Conservation (phyloP, 2,888 invertebrate species). For the Rugalucina vietnamica region DNA sequence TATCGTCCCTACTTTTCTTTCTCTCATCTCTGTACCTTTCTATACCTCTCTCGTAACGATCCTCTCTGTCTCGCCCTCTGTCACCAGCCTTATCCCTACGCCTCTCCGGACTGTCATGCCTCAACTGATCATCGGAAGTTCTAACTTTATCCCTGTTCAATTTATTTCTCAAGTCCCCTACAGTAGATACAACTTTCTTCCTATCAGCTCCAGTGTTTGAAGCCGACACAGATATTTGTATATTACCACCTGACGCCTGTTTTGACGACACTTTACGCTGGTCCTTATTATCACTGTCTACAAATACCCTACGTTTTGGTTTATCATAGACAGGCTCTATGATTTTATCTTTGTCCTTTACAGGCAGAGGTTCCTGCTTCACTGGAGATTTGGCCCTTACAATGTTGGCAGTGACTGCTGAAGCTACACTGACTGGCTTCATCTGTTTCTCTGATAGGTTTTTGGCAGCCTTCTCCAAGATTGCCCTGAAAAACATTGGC, state of each 20-base stretch:
- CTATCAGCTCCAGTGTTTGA: slow-evolving; percentile 49
- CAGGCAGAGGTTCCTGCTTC: neutral
- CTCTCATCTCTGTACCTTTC: slow-evolving; percentile 41
- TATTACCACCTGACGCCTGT: slow-evolving; percentile 35
- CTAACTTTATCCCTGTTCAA: slow-evolving; percentile 48
- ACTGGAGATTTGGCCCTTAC: neutral
- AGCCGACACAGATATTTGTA: slow-evolving; percentile 65
- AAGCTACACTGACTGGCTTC: slow-evolving; percentile 86
- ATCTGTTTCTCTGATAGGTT: slow-evolving; percentile 95
- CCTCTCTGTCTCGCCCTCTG: slow-evolving; percentile 1
- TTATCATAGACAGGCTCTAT: slow-evolving; percentile 8
- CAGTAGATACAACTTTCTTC: slow-evolving; percentile 52
- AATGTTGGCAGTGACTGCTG: slow-evolving; percentile 56
- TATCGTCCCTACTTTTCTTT: slow-evolving; percentile 28
- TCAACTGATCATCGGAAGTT: neutral
- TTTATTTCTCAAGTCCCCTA: slow-evolving; percentile 55
- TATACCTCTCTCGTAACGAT: neutral
- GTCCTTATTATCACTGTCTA: slow-evolving; percentile 47
- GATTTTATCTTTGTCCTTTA: neutral
- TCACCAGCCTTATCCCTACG: slow-evolving; percentile 69
- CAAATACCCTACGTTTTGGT: slow-evolving; percentile 62
- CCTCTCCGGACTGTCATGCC: slow-evolving; percentile 59
- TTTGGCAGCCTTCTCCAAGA: slow-evolving; percentile 95
- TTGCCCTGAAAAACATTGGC: slow-evolving; percentile 84
- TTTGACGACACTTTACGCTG: slow-evolving; percentile 46